Evolutionary conservation across 2,888 invertebrate species (phyloP).

Genomic region (Balanococcus diminutus): DNA sequence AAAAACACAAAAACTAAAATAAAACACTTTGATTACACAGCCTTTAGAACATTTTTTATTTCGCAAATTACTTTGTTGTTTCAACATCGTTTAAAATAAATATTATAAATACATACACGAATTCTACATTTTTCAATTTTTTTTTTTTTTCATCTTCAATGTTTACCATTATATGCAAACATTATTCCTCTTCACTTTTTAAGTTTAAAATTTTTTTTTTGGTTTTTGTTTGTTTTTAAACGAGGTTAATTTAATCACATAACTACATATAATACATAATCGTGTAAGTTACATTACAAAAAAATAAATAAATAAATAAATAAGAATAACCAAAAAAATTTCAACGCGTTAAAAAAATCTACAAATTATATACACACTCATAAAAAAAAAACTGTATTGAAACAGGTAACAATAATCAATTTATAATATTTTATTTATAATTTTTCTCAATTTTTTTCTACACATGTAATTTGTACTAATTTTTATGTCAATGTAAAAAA

Average conservation of each 20-base stretch:
- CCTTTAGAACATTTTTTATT: conserved; percentile 50
- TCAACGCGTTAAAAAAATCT: conserved; percentile 35
- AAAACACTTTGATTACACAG: conserved; percentile 32
- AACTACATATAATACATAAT: conserved; percentile 25
- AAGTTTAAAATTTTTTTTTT: too few relatives aligned
- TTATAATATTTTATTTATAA: neutral
- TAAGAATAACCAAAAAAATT: conserved; percentile 27
- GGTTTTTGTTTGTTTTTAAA: neutral
- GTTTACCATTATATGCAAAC: neutral
- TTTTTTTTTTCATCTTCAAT: neutral
- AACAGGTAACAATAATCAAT: conserved; percentile 49
- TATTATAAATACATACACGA: conserved; percentile 49
- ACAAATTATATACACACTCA: conserved; percentile 26
- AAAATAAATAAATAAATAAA: too few relatives aligned
- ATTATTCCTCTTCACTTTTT: too few relatives aligned
- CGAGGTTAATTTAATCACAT: conserved; percentile 47
- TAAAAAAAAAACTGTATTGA: conserved; percentile 37
- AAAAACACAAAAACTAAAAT: too few relatives aligned
- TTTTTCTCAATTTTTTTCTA: conserved; percentile 27
- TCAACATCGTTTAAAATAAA: conserved; percentile 36
- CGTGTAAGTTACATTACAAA: neutral
- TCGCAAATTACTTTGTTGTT: conserved; percentile 33
- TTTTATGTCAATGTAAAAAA: conserved; percentile 43
- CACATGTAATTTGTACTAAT: conserved; percentile 37
- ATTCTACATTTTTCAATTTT: neutral